Base-by-base conservation (phyloP, 2,888 invertebrate species). In the Perithous albicinctus region DNA sequence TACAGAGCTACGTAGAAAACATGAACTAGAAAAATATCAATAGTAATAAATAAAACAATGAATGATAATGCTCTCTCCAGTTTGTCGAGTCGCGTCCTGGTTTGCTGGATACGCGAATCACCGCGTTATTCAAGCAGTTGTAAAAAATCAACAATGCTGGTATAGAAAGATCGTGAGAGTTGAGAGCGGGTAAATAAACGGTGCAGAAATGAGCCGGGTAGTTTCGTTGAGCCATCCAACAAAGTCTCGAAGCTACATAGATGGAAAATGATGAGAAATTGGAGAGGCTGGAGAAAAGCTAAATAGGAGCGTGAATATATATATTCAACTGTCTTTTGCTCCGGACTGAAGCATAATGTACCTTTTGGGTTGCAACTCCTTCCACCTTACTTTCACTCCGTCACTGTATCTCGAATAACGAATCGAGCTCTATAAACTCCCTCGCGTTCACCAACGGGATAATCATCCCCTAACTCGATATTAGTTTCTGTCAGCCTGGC, bases 381-480 rank as follows among this genome's bases (percentile, higher is more conserved):
- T 63, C 38, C 29, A 29, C n/a, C n/a, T 69, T 38, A 20, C 64
- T 48, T 32, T 46, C 46, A n/a, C 23, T 26, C 26, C 35, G 15
- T 15, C 10, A 29, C 15, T 26, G 38, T 46, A 15, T 48, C 64
- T 56, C 15, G 43, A 10, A 59, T 18, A 29, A 23, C 32, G 69
- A 70, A 74, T 74, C 56, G 43, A 67, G 29, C 54, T 32, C 23
- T 7, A 23, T 29, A 64, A n/a, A 69, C 63, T 59, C 69, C 18
- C 59, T 70, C 32, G 20, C 78, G 41, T 75, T 72, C n/a, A 48
- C 56, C 72, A 82, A 82, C 72, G 75, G 78, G 72, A 82, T 82
- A 82, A 82, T 82, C 75, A 78, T 72, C 51, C 61, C 64, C 70
- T 46, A 66, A 75, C 78, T 70, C 64, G 70, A 78, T 78, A 78